A percentile compares a stretch with the other conserved stretches of the same genome.
phyloP scores from a whole-genome alignment of 2,888 invertebrate species.

The Digitonthophagus gazella region DNA sequence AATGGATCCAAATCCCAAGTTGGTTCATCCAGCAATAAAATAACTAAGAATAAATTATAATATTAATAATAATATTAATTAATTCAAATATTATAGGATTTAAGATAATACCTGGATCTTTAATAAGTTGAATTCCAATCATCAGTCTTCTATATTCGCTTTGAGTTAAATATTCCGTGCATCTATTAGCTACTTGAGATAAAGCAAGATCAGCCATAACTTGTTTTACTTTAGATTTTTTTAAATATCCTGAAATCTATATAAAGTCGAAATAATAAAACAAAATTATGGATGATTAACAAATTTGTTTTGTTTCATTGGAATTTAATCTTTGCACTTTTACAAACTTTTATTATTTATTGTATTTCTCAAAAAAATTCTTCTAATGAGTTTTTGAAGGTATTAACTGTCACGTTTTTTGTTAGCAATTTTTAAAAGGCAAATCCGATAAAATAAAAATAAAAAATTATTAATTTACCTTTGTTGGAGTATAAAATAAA shows the following conservation, averaged over 20 bases:
- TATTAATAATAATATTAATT: background rate
- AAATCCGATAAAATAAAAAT: background rate
- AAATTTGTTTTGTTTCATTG: too few relatives aligned
- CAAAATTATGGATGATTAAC: background rate
- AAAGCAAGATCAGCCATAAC: slow-evolving; percentile 92
- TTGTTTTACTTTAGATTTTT: slow-evolving; percentile 84
- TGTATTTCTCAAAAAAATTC: background rate
- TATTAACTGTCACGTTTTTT: too few relatives aligned
- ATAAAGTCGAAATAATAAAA: slow-evolving; percentile 30
- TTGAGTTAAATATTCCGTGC: slow-evolving; percentile 78
- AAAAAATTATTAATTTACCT: slow-evolving; percentile 52
- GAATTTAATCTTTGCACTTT: too few relatives aligned
- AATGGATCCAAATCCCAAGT: slow-evolving; percentile 93
- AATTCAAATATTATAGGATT: background rate
- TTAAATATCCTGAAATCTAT: slow-evolving; percentile 71
- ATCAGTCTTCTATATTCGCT: slow-evolving; percentile 88
- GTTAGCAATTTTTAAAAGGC: background rate
- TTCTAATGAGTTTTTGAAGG: background rate
- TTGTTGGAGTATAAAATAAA: slow-evolving; percentile 74
- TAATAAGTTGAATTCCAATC: slow-evolving; percentile 88
- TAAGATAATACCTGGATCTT: slow-evolving; percentile 77
- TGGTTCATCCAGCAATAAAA: slow-evolving; percentile 88
- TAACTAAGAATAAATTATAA: slow-evolving; percentile 55
- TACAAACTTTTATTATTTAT: too few relatives aligned
- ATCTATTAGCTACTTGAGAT: slow-evolving; percentile 83